Base-by-base conservation (phyloP, 2,797 vertebrate species). In the Oreochromis mossambicus region DNA sequence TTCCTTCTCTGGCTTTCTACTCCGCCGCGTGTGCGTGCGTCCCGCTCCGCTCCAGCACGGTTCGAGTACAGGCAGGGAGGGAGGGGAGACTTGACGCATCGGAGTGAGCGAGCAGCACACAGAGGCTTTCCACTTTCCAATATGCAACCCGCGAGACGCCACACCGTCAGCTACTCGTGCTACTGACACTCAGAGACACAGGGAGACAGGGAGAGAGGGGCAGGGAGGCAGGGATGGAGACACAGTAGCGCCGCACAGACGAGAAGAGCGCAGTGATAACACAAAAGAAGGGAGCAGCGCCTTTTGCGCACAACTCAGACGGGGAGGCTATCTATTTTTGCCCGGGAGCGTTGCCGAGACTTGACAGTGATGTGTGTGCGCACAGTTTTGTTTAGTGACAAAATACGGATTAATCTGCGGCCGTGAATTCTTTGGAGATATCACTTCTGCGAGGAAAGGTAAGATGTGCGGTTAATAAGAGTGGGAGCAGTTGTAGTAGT, bases 21-120 rank as follows among this genome's bases (percentile, higher is more conserved):
- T 50, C 21, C 34, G 58, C 54, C 86, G 73, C 81, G 82, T 79
- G 80, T 77, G 79, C 73, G 80, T 84, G 88, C 70, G 88, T 88
- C 88, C 88, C 73, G 36, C 86, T 83, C 81, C 34, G 79, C 84
- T 85, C 68, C 83, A 46, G 77, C 79, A 8, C 77, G 48, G 82
- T 29, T 78, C 56, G 83, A 66, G 50, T 58, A 66, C 19, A 56
- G 66, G n/a, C 68, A 81, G 19, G 26, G 26, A 13, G 86, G 46
- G 14, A 12, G 86, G 76, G 78, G 73, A 88, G 92, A 83, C 86
- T 61, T 77, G 95, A 95, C 95, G 95, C 90, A 90, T 94, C 91
- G 86, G 92, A 92, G 96, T 83, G 89, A 91, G 86, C 54, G 90
- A 94, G 95, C 91, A 88, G 95, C 91, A 89, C 88, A 83, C 52